A percentile compares a stretch with the other conserved stretches of the same genome.
These are phyloP conservation scores for Onthophagus taurus DNA, from an alignment of 1,140 invertebrate species.

Conservation along the genomic window DNA sequence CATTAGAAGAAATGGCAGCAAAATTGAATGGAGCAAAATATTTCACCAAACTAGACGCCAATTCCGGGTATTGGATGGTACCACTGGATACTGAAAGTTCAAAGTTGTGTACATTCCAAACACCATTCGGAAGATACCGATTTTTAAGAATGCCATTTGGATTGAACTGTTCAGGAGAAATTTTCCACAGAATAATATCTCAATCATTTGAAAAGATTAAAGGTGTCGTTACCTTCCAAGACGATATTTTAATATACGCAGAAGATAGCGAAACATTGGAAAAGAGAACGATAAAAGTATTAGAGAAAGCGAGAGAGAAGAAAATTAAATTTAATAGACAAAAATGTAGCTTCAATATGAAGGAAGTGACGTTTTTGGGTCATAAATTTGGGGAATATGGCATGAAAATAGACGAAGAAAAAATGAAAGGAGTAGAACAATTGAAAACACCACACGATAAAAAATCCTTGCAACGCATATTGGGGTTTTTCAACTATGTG, in stretches of 20 bases:
- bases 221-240: slow-evolving; percentile 29
- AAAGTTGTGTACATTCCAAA: slow-evolving; percentile 20
- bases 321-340: slow-evolving; percentile 33
- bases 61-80: slow-evolving; percentile 30
- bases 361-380: slow-evolving; percentile 30
- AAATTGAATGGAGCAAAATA: slow-evolving; percentile 30
- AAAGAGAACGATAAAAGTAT: slow-evolving; percentile 26
- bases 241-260: slow-evolving; percentile 34
- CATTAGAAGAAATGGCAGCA: slow-evolving; percentile 34
- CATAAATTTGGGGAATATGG: slow-evolving; percentile 29
- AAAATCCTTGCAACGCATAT: too few relatives aligned
- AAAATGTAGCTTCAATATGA: slow-evolving; percentile 30
- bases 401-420: slow-evolving; percentile 27
- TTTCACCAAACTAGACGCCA: slow-evolving; percentile 39
- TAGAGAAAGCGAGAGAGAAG: slow-evolving; percentile 24
- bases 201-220: slow-evolving; percentile 24
- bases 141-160: slow-evolving; percentile 34
- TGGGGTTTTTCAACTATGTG: too few relatives aligned
- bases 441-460: slow-evolving; percentile 24
- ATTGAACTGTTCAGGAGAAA: slow-evolving; percentile 24
- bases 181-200: slow-evolving; percentile 29
- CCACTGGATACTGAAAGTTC: slow-evolving; percentile 19
- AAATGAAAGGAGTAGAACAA: slow-evolving; percentile 25
- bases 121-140: slow-evolving; percentile 29
- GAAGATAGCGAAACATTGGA: slow-evolving; percentile 26